phyloP scores from a whole-genome alignment of 2,888 invertebrate species.

The Ophion ellenae region DNA sequence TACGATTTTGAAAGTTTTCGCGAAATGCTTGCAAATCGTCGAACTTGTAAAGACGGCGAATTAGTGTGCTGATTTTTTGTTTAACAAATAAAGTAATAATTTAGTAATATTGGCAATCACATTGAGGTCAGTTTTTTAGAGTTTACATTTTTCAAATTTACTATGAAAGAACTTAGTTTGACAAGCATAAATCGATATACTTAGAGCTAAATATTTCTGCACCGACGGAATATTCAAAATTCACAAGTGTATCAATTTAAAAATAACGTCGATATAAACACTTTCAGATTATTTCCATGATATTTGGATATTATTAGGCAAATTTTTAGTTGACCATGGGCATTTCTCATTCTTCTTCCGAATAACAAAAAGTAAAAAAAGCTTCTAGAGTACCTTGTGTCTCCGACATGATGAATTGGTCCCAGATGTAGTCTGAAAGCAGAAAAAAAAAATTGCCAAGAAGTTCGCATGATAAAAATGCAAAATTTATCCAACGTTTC shows the following conservation, averaged over 20 bases:
- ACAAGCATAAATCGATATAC: too few species aligned
- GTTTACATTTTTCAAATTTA: too few species aligned
- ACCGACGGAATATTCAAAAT: too few species aligned
- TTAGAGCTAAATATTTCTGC: too few species aligned
- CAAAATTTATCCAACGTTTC: constrained; percentile 56
- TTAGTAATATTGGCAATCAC: too few species aligned
- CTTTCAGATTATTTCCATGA: too few species aligned
- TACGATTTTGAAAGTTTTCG: constrained; percentile 1
- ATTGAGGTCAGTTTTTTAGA: too few species aligned
- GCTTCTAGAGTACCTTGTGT: constrained; percentile 73
- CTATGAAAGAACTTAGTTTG: too few species aligned
- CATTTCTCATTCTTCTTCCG: constrained; percentile 15
- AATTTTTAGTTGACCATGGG: neutral
- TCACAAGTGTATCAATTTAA: neutral
- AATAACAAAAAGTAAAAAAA: constrained; percentile 17
- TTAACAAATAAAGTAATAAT: too few species aligned
- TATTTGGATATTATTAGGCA: too few species aligned
- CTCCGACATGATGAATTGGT: constrained; percentile 78
- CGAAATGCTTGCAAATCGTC: constrained; percentile 1
- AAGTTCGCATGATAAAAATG: constrained; percentile 11
- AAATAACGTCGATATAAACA: too few species aligned
- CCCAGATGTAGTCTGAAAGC: constrained; percentile 66
- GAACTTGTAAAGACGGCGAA: neutral
- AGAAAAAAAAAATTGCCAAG: constrained; percentile 48
- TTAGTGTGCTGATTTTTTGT: neutral